Conservation (phyloP, 2,113 vertebrate genomes). For the Procavia capensis region DNA sequence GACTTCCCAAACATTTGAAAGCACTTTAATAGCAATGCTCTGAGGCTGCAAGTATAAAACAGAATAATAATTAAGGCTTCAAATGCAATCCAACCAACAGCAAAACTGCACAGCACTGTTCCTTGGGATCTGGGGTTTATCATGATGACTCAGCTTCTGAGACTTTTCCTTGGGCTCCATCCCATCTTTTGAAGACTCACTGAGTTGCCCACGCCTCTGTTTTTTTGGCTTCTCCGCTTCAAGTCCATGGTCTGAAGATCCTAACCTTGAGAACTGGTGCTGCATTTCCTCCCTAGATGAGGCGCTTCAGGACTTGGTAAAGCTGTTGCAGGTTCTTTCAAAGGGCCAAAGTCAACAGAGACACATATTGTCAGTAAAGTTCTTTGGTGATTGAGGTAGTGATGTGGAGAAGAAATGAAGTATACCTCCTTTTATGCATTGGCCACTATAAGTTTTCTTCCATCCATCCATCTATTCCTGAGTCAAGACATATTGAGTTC, state of each 20-base stretch:
- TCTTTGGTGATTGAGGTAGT: neutral
- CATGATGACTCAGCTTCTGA: neutral
- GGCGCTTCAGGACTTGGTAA: neutral
- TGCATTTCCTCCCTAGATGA: neutral
- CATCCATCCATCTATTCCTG: neutral
- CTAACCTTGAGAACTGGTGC: neutral
- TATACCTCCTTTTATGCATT: neutral
- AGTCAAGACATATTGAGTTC: neutral
- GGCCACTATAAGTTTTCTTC: neutral
- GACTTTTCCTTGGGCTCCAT: neutral
- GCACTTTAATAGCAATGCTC: slow-evolving; percentile 70
- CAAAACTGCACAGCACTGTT: slow-evolving; percentile 16
- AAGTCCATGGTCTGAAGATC: neutral
- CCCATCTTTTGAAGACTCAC: neutral
- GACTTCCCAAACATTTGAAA: slow-evolving; percentile 85
- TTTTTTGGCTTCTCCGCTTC: neutral
- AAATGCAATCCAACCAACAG: slow-evolving; percentile 80
- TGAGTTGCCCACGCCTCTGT: neutral
- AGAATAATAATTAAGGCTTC: slow-evolving; percentile 76
- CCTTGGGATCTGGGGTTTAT: slow-evolving; percentile 56
- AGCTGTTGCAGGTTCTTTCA: neutral
- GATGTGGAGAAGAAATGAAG: neutral
- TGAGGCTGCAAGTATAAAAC: slow-evolving; percentile 58
- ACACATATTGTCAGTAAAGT: neutral
- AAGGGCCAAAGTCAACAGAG: neutral